These are phyloP conservation scores for Venturia canescens DNA, from an alignment of 1,140 invertebrate species.

Conservation along the genomic window DNA sequence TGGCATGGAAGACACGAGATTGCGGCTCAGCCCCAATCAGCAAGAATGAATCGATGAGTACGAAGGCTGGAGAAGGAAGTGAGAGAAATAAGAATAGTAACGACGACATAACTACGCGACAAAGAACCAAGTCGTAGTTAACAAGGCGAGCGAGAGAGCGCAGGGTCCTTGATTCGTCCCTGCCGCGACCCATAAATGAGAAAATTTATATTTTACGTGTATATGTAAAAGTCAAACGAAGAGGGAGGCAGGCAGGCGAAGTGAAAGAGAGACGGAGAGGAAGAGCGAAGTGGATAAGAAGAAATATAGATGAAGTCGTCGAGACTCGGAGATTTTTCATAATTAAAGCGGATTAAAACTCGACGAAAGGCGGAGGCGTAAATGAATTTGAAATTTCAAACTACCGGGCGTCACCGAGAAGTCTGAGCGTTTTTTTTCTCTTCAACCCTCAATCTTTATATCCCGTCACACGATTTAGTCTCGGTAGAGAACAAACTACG, in stretches of 20 bases:
- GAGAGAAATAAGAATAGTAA: slow-evolving; percentile 23
- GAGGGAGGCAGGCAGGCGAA: neutral
- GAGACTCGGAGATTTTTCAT: slow-evolving; percentile 63
- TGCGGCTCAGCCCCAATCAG: slow-evolving; percentile 2
- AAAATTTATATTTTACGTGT: neutral
- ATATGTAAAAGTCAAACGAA: slow-evolving; percentile 18
- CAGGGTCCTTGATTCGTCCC: slow-evolving; percentile 11
- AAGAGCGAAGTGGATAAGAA: too few relatives aligned
- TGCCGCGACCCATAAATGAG: slow-evolving; percentile 16
- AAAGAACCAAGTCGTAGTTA: slow-evolving; percentile 19
- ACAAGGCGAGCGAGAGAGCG: slow-evolving; percentile 6
- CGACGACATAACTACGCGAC: neutral
- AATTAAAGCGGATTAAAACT: slow-evolving; percentile 70
- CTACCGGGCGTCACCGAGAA: slow-evolving; percentile 43
- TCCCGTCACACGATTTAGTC: slow-evolving; percentile 4
- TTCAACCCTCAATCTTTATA: slow-evolving; percentile 34
- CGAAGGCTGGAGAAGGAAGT: neutral
- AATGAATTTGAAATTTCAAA: slow-evolving; percentile 71
- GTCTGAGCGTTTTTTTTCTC: slow-evolving; percentile 52
- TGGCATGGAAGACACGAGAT: slow-evolving; percentile 4
- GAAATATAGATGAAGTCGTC: slow-evolving; percentile 25
- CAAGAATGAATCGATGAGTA: slow-evolving; percentile 51
- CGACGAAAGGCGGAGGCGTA: slow-evolving; percentile 56
- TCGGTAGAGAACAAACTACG: slow-evolving; percentile 20
- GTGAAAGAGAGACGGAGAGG: neutral